A percentile compares a stretch with the other conserved stretches of the same genome.
Conservation (phyloP, 2,888 invertebrate species). For the Seira sanloemensis region DNA sequence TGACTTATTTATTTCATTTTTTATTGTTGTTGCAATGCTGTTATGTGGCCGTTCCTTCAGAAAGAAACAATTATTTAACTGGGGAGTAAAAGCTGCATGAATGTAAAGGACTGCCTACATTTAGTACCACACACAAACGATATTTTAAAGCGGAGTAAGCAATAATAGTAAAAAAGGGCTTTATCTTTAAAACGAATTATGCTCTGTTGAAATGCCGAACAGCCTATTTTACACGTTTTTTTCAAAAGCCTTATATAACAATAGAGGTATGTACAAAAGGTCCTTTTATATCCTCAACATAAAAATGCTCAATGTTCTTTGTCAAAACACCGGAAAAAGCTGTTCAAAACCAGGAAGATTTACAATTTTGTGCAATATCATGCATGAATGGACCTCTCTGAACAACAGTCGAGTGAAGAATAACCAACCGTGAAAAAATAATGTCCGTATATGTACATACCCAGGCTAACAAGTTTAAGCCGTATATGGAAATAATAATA, state of each 20-base stretch:
- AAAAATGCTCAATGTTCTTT: conserved; percentile 15
- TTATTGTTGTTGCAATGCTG: conserved; percentile 48
- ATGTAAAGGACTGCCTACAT: background rate
- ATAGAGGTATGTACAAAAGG: background rate
- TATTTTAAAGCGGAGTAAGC: background rate
- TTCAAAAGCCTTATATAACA: background rate
- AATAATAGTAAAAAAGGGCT: background rate
- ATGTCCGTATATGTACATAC: background rate
- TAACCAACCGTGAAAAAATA: conserved; percentile 4
- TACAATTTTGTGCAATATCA: conserved; percentile 57
- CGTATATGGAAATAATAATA: background rate
- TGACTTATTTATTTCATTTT: conserved; percentile 57
- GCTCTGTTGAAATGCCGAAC: background rate
- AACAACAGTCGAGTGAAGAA: conserved; percentile 18
- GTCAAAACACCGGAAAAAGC: conserved; percentile 45
- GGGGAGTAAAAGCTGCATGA: too few species aligned
- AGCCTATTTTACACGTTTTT: conserved; percentile 4
- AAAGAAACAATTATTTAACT: background rate
- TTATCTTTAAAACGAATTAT: conserved; percentile 1
- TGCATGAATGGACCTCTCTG: conserved; percentile 43
- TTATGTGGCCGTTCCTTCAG: conserved; percentile 24
- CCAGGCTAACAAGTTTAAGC: background rate
- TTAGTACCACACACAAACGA: background rate
- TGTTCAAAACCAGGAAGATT: conserved; percentile 38
- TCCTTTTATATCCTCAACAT: background rate